phyloP scores from a whole-genome alignment of 1,140 invertebrate species.

The Lordiphosa mommai region DNA sequence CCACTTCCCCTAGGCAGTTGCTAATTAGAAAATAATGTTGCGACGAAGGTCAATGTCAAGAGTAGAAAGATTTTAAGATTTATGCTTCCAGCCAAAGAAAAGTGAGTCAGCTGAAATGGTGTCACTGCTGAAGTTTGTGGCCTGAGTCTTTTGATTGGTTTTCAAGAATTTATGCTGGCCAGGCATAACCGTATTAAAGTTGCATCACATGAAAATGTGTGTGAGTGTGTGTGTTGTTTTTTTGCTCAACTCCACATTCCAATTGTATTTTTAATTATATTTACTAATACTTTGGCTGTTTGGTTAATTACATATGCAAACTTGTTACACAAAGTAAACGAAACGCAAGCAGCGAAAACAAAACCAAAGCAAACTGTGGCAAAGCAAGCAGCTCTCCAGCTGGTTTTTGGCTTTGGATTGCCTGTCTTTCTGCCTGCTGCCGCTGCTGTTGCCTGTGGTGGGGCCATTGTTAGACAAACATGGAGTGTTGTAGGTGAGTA shows the following conservation, averaged over 20 bases:
- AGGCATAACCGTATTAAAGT: too few species aligned
- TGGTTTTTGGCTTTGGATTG: constrained; percentile 12
- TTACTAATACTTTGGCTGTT: constrained; percentile 60
- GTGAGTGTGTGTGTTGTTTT: constrained; percentile 4
- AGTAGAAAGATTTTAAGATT: constrained; percentile 6
- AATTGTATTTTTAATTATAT: constrained; percentile 54
- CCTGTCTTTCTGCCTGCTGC: too few species aligned
- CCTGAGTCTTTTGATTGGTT: constrained; percentile 35
- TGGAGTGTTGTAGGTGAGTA: constrained; percentile 2
- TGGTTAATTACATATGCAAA: constrained; percentile 74
- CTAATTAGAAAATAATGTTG: constrained; percentile 69
- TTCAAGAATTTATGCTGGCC: too few species aligned
- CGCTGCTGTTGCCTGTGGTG: background rate
- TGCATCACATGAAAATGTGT: constrained; percentile 25
- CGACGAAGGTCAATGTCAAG: constrained; percentile 56
- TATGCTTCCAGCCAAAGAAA: background rate
- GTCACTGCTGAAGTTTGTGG: constrained; percentile 27
- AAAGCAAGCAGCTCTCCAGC: constrained; percentile 43
- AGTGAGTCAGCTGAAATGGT: constrained; percentile 36
- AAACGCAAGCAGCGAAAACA: constrained; percentile 13
- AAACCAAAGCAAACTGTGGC: constrained; percentile 35
- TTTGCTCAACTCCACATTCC: constrained; percentile 42
- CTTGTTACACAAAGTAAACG: constrained; percentile 64
- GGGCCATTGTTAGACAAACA: constrained; percentile 40
- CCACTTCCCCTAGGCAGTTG: constrained; percentile 16